Conservation (phyloP, 2,888 invertebrate species). For the Lissonota sp. region DNA sequence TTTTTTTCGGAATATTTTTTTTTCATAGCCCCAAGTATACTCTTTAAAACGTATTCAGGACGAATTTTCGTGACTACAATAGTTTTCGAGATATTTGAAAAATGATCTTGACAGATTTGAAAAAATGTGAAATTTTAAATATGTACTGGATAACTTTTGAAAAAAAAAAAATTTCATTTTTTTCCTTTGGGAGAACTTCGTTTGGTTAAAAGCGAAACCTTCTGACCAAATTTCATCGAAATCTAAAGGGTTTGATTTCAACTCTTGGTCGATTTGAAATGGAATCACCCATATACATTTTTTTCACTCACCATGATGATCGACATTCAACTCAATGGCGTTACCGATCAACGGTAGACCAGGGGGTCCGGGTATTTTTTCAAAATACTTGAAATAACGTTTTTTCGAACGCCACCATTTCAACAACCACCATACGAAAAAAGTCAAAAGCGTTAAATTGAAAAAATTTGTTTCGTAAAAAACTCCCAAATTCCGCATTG, state of each 20-base stretch:
- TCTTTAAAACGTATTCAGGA: too few species aligned
- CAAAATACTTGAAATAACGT: conserved; percentile 84
- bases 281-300: conserved; percentile 22
- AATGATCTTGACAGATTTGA: too few species aligned
- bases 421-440: conserved; percentile 28
- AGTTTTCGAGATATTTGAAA: too few species aligned
- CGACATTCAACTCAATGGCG: conserved; percentile 86
- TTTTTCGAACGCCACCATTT: conserved; percentile 72
- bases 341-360: conserved; percentile 87
- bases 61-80: too few species aligned
- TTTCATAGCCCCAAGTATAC: too few species aligned
- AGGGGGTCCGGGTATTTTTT: conserved; percentile 86
- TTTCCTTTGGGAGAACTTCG: too few species aligned
- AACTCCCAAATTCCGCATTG: conserved; percentile 33
- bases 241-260: conserved; percentile 29
- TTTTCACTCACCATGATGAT: conserved; percentile 85
- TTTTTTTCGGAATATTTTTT: background rate
- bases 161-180: too few species aligned
- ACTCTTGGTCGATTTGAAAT: conserved; percentile 36
- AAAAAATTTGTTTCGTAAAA: conserved; percentile 50
- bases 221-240: background rate
- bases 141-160: too few species aligned
- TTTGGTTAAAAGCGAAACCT: background rate
- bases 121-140: too few species aligned
- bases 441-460: conserved; percentile 44